phyloP scores from a whole-genome alignment of 2,797 vertebrate genomes.

The Sebastolobus alascanus region DNA sequence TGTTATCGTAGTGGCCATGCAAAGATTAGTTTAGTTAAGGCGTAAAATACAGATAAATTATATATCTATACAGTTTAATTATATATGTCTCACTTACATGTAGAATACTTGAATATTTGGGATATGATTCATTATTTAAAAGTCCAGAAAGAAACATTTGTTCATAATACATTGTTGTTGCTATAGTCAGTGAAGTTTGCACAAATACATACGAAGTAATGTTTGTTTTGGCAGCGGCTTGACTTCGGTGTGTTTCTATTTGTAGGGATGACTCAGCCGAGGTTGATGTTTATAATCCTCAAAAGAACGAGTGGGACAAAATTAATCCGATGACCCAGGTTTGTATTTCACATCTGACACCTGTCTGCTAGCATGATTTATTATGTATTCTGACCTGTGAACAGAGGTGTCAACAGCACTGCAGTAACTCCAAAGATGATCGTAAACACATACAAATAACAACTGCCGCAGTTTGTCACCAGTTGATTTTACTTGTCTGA shows the following conservation, averaged over 20 bases:
- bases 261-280: constrained; percentile 95
- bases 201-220: not conserved
- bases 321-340: constrained; percentile 97
- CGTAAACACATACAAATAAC: not conserved
- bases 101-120: not conserved
- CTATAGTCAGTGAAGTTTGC: not conserved
- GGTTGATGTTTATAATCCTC: constrained; percentile 94
- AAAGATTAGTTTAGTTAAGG: not conserved
- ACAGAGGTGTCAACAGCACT: not conserved
- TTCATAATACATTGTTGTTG: not conserved
- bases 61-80: not conserved
- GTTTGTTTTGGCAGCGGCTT: constrained; percentile 20
- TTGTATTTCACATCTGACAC: constrained; percentile 59
- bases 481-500: not conserved
- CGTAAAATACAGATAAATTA: not conserved
- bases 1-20: not conserved
- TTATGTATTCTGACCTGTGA: not conserved
- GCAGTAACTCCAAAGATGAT: not conserved
- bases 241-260: constrained; percentile 51
- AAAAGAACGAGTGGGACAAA: constrained; percentile 95
- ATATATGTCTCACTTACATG: not conserved
- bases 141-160: not conserved
- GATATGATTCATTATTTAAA: not conserved
- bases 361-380: not conserved
- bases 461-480: not conserved